Conservation (phyloP, 1,140 invertebrate genomes). For the Drosophila pachea region DNA sequence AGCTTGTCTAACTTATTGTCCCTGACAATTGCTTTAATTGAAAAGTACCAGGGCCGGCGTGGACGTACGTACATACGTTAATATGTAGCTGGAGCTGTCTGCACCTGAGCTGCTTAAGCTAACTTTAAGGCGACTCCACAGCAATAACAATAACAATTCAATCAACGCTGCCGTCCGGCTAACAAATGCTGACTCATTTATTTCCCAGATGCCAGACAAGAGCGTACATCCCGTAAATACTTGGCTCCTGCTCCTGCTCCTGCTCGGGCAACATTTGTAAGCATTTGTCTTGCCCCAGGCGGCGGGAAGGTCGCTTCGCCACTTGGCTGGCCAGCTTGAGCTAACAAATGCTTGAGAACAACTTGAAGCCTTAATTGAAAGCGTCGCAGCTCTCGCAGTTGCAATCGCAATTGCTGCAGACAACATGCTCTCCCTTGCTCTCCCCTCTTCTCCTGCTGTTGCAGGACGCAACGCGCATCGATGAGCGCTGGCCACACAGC, state of each 20-base stretch:
- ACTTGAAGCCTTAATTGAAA: constrained; percentile 49
- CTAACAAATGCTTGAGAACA: constrained; percentile 37
- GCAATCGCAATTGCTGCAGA: constrained; percentile 16
- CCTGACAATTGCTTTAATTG: constrained; percentile 76
- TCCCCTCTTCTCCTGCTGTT: background rate
- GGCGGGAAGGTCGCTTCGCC: constrained; percentile 24
- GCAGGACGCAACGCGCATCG: constrained; percentile 19
- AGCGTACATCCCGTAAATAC: constrained; percentile 27
- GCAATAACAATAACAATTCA: constrained; percentile 71
- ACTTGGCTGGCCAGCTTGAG: constrained; percentile 56
- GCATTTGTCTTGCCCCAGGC: constrained; percentile 40
- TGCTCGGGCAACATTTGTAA: constrained; percentile 36
- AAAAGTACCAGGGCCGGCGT: constrained; percentile 42
- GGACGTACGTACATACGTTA: background rate
- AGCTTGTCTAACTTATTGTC: constrained; percentile 72
- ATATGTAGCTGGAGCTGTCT: constrained; percentile 7
- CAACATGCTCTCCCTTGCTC: background rate
- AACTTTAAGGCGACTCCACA: constrained; percentile 34
- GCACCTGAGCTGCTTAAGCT: constrained; percentile 12
- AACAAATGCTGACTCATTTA: constrained; percentile 75
- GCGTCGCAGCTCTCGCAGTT: background rate
- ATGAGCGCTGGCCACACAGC: constrained; percentile 54
- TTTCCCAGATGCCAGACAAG: constrained; percentile 44
- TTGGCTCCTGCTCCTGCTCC: constrained; percentile 13
- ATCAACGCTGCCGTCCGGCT: constrained; percentile 53